Evolutionary conservation across 53 echinoderm and acorn worm species (phyloP).

Genomic region (Antedon mediterranea): DNA sequence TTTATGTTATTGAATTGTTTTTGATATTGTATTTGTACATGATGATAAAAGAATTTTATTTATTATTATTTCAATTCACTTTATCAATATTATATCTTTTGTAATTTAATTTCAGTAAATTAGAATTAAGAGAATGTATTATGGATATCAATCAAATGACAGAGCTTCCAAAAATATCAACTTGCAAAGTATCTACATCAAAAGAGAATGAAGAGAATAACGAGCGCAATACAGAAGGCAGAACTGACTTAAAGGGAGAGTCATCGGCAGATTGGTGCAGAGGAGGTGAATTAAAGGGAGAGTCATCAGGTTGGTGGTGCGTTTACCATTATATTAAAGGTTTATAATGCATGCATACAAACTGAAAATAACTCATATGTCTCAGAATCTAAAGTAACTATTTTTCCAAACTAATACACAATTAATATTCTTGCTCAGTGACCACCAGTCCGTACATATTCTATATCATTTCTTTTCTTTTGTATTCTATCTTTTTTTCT

Average conservation of each 20-base stretch:
- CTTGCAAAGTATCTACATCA: conserved; percentile 15
- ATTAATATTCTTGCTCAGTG: no score
- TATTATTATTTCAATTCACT: neutral
- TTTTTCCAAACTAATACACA: no score
- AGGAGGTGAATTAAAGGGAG: neutral
- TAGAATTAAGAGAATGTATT: conserved; percentile 37
- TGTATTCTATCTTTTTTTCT: no score
- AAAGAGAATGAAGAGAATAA: conserved; percentile 11
- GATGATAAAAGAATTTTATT: no score
- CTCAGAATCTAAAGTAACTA: no score
- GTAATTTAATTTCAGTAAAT: conserved; percentile 23
- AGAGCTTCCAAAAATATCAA: conserved; percentile 22
- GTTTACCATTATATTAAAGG: neutral
- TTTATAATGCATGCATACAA: neutral
- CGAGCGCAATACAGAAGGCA: conserved; percentile 16
- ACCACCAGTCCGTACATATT: no score
- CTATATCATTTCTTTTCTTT: no score
- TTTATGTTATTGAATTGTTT: no score
- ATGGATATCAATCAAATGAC: conserved; percentile 76
- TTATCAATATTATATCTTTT: neutral
- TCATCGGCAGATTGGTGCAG: neutral
- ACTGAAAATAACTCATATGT: no score
- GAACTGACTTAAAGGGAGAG: neutral
- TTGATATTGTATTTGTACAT: no score
- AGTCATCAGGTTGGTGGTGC: neutral